Base-by-base conservation (phyloP, 2,797 vertebrate genomes). In the Sibirionetta formosa region DNA sequence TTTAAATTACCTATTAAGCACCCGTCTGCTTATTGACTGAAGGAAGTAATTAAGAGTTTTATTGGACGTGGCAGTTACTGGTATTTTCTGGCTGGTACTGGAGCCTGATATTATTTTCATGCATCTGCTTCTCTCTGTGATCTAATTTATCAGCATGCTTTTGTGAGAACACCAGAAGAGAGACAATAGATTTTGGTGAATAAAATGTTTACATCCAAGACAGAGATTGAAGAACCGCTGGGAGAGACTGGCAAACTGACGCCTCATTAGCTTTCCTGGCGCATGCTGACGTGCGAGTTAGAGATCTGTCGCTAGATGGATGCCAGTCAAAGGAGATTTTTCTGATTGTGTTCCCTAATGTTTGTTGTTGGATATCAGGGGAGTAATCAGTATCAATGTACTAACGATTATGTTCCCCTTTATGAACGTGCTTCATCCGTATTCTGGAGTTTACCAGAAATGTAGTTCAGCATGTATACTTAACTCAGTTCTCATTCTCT, bases 261-360 rank as follows among this genome's bases (percentile, higher is more conserved):
- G 20, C 12, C 24, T 71, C 4, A 7, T 31, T 70, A 66, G n/a
- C 51, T 66, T 94, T 33, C n/a, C 24, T 79, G 48, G 15, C 2
- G 3, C 8, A 7, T 48, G 9, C 58, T 64, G 24, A 7, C 33
- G 4, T 36, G 23, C 0, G 0, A 46, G 22, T 77, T 94, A 40
- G 63, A 90, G 61, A 53, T 64, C 31, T 33, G 20, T 86, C 63
- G 4, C 26, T 76, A 33, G 81, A 61, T 24, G 19, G 54, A 42
- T 53, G 42, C 46, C 40, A 66, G 29, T 56, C 70, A 92, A 80
- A 72, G 22, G 36, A 65, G 42, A 42, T 66, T 73, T 73, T 91
- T 89, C 60, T 78, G 53, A 60, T 60, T 9, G 10, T 58, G 14
- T 77, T 91, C 33, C 56, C 35, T 68, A 40, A 48, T 23, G 6